Percentiles rank a stretch among this genome's conserved stretches.
Conservation (phyloP, 2,888 invertebrate species). For the Polyommatus iphigenia region DNA sequence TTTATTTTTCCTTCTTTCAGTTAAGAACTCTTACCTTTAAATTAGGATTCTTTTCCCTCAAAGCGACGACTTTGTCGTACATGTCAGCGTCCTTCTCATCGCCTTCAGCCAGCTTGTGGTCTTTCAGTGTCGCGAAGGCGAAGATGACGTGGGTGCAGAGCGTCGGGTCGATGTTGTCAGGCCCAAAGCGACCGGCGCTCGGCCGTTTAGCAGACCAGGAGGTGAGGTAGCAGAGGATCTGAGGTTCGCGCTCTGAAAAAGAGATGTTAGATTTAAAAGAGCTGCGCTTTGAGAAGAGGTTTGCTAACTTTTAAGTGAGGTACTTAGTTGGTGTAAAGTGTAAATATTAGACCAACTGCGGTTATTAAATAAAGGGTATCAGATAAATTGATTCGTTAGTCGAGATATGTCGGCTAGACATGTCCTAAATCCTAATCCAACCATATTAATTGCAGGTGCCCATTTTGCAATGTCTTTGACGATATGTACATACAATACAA, state of each 20-base stretch:
- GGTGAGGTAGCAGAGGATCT: conserved; percentile 96
- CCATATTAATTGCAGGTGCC: too few species aligned
- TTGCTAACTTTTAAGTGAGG: too few species aligned
- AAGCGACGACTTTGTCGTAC: conserved; percentile 90
- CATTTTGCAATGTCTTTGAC: too few species aligned
- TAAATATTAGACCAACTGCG: too few species aligned
- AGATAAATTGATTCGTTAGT: too few species aligned
- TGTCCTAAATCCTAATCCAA: too few species aligned
- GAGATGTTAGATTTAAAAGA: neutral
- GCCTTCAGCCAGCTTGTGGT: conserved; percentile 89
- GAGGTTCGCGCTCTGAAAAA: conserved; percentile 87
- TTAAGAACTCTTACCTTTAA: conserved; percentile 82
- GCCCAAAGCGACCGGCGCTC: conserved; percentile 92
- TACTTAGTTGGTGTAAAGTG: too few species aligned
- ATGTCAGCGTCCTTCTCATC: conserved; percentile 91
- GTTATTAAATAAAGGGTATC: too few species aligned
- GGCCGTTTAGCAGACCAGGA: conserved; percentile 97
- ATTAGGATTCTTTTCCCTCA: conserved; percentile 93
- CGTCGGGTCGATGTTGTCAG: conserved; percentile 92
- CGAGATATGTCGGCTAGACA: too few species aligned
- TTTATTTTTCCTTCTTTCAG: too few species aligned
- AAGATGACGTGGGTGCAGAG: conserved; percentile 97
- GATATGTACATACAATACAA: too few species aligned
- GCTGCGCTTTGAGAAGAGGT: neutral
- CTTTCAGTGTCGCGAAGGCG: conserved; percentile 95